These are phyloP conservation scores for Watsonalla binaria DNA, from an alignment of 2,888 invertebrate species.

Conservation along the genomic window DNA sequence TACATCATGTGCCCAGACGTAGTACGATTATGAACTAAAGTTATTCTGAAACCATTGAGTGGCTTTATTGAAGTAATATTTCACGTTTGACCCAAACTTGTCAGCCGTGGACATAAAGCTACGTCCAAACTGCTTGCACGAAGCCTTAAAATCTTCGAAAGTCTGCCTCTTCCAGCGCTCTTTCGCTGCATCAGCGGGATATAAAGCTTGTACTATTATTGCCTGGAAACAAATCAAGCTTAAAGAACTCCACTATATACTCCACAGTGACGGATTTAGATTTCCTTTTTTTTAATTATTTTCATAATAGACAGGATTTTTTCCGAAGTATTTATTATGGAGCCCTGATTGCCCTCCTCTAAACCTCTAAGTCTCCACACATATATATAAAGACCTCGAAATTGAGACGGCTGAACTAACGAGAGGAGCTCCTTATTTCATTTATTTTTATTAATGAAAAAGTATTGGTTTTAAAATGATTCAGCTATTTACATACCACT, in stretches of 20 bases:
- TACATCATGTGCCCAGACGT: background rate
- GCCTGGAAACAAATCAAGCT: constrained; percentile 14
- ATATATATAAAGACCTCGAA: background rate
- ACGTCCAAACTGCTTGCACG: constrained; percentile 16
- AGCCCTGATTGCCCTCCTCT: no score
- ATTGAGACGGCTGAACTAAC: background rate
- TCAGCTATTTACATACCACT: constrained; percentile 11
- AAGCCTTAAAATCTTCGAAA: constrained; percentile 14
- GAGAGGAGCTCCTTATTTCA: no score
- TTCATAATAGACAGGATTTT: no score
- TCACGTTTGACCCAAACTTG: constrained; percentile 14
- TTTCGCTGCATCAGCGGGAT: constrained; percentile 12
- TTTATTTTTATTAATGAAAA: background rate
- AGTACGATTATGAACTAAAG: constrained; percentile 4
- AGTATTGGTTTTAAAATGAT: background rate
- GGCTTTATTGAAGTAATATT: constrained; percentile 12
- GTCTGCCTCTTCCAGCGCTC: constrained; percentile 15
- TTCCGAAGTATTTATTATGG: no score
- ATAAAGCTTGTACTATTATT: constrained; percentile 15
- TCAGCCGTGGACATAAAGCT: constrained; percentile 13
- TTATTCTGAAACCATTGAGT: constrained; percentile 19
- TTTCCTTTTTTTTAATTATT: no score
- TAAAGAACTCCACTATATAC: no score
- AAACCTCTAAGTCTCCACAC: no score
- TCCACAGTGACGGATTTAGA: no score